phyloP scores from a whole-genome alignment of 2,113 vertebrate species.

The Esox niger region DNA sequence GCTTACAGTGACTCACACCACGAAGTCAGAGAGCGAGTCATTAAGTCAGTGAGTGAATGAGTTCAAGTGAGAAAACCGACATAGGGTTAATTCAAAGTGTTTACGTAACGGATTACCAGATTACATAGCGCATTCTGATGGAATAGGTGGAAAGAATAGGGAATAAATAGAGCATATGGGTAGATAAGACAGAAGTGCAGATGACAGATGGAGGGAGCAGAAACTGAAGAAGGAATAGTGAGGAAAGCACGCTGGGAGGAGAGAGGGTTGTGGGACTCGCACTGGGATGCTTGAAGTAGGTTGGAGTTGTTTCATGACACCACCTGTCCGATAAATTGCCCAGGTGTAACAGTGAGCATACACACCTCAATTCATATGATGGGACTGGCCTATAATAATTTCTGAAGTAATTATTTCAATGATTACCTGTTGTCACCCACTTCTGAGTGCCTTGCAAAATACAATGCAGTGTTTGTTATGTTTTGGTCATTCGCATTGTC shows the following conservation, averaged over 20 bases:
- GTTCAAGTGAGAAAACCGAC: too few species aligned
- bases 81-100: too few species aligned
- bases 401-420: neutral
- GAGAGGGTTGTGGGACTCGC: constrained; percentile 19
- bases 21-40: neutral
- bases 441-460: neutral
- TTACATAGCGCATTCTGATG: too few species aligned
- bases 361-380: constrained; percentile 3
- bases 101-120: too few species aligned
- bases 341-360: constrained; percentile 29
- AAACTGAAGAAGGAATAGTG: constrained; percentile 37
- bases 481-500: neutral
- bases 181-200: too few species aligned
- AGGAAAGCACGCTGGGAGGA: constrained; percentile 21
- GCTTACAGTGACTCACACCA: neutral
- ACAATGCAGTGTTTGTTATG: neutral
- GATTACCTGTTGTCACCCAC: neutral
- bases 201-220: too few species aligned
- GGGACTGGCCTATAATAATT: constrained; percentile 14
- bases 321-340: constrained; percentile 31
- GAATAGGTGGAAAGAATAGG: too few species aligned
- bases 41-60: constrained; percentile 13
- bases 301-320: constrained; percentile 38
- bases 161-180: too few species aligned
- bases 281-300: constrained; percentile 22